A percentile compares a stretch with the other conserved stretches of the same genome.
phyloP scores from a whole-genome alignment of 2,113 vertebrate genomes.

The Junco hyemalis region DNA sequence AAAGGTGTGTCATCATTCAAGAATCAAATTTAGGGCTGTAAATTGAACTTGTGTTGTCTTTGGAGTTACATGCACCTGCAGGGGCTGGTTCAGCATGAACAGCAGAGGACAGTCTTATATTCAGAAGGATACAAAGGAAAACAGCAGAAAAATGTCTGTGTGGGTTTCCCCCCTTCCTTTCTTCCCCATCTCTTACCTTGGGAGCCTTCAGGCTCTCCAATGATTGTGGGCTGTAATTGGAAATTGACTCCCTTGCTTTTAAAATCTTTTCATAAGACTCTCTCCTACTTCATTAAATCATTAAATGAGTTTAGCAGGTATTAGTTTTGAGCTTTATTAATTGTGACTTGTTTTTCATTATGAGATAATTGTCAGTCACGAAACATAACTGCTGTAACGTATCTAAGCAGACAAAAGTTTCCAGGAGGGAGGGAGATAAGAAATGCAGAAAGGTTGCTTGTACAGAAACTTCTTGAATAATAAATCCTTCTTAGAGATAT shows the following conservation, averaged over 20 bases:
- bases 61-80: not conserved
- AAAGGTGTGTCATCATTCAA: not conserved
- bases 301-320: slow-evolving; percentile 86
- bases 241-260: slow-evolving; percentile 71
- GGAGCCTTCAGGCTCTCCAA: not conserved
- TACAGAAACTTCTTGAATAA: not conserved
- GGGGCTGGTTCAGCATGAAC: accelerated
- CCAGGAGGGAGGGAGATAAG: slow-evolving; percentile 14
- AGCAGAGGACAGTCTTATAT: not conserved
- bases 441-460: not conserved
- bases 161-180: not conserved
- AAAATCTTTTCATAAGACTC: slow-evolving; percentile 72
- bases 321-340: slow-evolving; percentile 90
- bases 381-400: slow-evolving; percentile 77
- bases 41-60: not conserved
- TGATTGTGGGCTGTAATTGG: slow-evolving; percentile 70
- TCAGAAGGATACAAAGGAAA: not conserved
- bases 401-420: slow-evolving; percentile 63
- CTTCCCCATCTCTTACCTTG: not conserved
- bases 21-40: not conserved
- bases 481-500: not conserved
- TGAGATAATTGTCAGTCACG: slow-evolving; percentile 89
- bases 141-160: not conserved
- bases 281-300: slow-evolving; percentile 84
- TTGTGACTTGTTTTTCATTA: slow-evolving; percentile 96